Base-by-base conservation (phyloP, 92 coral and sea anemone genomes). In the Actinernus sp. region DNA sequence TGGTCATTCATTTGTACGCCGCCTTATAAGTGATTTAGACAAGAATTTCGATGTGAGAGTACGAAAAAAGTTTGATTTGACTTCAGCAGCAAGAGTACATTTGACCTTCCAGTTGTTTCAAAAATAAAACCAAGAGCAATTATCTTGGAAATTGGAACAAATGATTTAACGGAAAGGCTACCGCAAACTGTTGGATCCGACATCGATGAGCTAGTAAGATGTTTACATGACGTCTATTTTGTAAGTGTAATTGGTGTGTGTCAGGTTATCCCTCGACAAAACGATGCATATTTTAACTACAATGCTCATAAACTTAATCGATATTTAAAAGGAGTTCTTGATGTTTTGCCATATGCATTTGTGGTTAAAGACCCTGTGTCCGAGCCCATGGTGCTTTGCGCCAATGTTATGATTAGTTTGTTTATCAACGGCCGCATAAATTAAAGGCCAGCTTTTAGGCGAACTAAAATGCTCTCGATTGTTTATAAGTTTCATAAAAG, bases 1-100 rank as follows among this genome's bases (percentile, higher is more conserved):
- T 26, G 85, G 85, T 19, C 85, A 78, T 59, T 68, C 85, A 2
- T 78, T 78, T 49, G 85, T 67, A 3, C 55, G 27, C 52, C 49
- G 82, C 13, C 39, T 75, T 11, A 31, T 38, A 39, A 44, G 50
- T 37, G 63, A 78, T 25, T 16, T 78, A 33, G 23, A n/a, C n/a
- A n/a, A n/a, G 13, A 47, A 47, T 27, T 65, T 57, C 28, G 76
- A 65, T 51, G 34, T 41, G 21, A 54, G 68, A 4, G 68, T 66
- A 24, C n/a, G n/a, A n/a, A n/a, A n/a, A n/a, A n/a, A n/a, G n/a
- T n/a, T n/a, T n/a, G n/a, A n/a, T n/a, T n/a, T n/a, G n/a, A n/a
- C n/a, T n/a, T n/a, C n/a, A n/a, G n/a, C n/a, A n/a, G n/a, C n/a
- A n/a, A n/a, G n/a, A n/a, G n/a, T n/a, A n/a, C 1, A 3, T 49